phyloP scores from a whole-genome alignment of 2,797 vertebrate species.

The Knipowitschia caucasica region DNA sequence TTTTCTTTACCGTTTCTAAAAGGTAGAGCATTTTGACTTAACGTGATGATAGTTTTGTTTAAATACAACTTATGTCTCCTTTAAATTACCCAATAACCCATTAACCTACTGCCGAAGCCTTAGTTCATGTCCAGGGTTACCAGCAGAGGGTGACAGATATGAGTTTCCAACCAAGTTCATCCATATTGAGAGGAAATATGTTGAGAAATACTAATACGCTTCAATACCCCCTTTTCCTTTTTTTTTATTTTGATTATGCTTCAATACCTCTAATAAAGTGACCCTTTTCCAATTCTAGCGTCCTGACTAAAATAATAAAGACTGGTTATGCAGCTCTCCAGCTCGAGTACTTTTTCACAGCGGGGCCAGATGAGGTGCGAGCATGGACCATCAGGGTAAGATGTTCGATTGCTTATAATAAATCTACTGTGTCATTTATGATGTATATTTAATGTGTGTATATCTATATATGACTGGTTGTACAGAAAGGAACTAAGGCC shows the following conservation, averaged over 20 bases:
- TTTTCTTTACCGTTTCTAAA: too few relatives aligned
- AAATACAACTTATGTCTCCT: background rate
- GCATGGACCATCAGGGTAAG: conserved; percentile 92
- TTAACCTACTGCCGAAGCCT: too few relatives aligned
- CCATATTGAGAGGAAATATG: too few relatives aligned
- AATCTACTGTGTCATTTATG: background rate
- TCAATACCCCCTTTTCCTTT: too few relatives aligned
- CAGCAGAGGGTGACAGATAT: background rate
- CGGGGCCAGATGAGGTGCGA: conserved; percentile 97
- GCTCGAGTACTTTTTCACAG: conserved; percentile 99
- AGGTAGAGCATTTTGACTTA: too few relatives aligned
- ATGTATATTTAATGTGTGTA: background rate
- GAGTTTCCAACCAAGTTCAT: background rate
- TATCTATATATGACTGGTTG: conserved; percentile 48
- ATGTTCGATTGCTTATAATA: background rate
- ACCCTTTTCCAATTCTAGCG: conserved; percentile 63
- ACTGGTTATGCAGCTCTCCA: conserved; percentile 91
- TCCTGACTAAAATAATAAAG: conserved; percentile 98
- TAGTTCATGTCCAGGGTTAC: background rate
- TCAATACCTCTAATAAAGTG: too few relatives aligned
- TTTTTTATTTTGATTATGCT: too few relatives aligned
- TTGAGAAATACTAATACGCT: too few relatives aligned
- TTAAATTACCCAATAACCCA: background rate
- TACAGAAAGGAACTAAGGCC: conserved; percentile 94
- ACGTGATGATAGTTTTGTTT: too few relatives aligned